These are phyloP conservation scores for Hirundo rustica DNA, from an alignment of 2,797 vertebrate species.

Conservation along the genomic window DNA sequence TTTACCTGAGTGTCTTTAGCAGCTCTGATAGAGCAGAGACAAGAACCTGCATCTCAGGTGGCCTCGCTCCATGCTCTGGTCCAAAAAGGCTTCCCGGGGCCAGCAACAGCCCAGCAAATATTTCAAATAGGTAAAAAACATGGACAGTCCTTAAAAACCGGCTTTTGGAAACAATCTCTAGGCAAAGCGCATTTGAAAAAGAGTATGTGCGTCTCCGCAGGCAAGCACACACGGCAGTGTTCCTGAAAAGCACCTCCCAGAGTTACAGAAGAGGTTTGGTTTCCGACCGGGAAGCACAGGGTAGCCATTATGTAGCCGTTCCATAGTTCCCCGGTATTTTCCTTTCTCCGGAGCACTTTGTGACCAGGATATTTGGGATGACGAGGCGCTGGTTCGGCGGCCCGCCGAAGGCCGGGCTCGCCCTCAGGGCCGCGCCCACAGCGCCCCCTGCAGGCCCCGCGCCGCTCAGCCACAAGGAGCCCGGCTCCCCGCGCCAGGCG, in stretches of 20 bases:
- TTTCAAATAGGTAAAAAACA: background rate
- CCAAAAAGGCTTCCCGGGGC: background rate
- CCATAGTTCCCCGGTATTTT: fast-evolving
- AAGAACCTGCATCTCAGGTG: background rate
- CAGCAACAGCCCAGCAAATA: background rate
- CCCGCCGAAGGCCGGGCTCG: fast-evolving
- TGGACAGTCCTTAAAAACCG: background rate
- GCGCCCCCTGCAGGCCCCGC: background rate
- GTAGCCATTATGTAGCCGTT: fast-evolving
- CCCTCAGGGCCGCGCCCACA: background rate
- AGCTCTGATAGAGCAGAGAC: background rate
- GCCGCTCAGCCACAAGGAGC: fast-evolving
- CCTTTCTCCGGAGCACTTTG: background rate
- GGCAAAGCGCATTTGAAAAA: background rate
- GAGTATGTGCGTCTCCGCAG: fast-evolving
- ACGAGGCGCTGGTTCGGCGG: fast-evolving
- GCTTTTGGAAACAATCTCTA: background rate
- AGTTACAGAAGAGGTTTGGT: background rate
- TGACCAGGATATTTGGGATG: fast-evolving
- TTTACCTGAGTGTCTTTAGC: background rate
- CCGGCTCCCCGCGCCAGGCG: fast-evolving
- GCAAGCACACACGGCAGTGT: fast-evolving
- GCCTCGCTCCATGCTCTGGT: background rate
- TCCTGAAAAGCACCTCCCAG: background rate
- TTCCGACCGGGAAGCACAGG: background rate